Evolutionary conservation across 2,888 invertebrate species (phyloP), one percentile per base, ranked within the genome.

Genomic region (Lagria hirta): DNA sequence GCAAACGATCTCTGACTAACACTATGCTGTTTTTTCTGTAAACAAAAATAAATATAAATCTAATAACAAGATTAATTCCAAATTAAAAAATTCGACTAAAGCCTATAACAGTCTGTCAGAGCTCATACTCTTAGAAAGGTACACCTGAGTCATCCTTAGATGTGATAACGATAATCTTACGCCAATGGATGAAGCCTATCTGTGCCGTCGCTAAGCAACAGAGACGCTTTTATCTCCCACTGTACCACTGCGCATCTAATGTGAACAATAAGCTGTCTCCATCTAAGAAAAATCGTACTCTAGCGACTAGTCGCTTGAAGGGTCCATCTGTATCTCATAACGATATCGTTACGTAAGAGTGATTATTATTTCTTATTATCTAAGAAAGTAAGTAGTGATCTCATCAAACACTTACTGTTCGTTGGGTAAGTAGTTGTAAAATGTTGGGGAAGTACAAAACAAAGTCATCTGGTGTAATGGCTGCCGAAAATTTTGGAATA

Each of bases 1-100:
- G 82, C 81, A 64, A 86, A 87, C 0, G 86, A 84, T 49, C 82
- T 72, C 65, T 86, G 86, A 1, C 82, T 74, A 6, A 79, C 72
- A 1, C 80, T 79, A 64, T 79, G 79, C 13, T 79, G 78, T 59
- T 82, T 81, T 70, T 80, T 80, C 83, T 86, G 65, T 24, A 68
- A 65, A 47, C 51, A 29, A 48, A 43, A 28, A 29, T 7, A 20
- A 16, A 14, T 24, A 3, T 16, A 7, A 29, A 7, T n/a, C 6
- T 1, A 4, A 22, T 10, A 16, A 16, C 4, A 8, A 29, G 18
- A n/a, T n/a, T n/a, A n/a, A n/a, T n/a, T n/a, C n/a, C n/a, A n/a
- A 8, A 8, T 7, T 2, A 22, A n/a, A 30, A 15, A 7, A 16
- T 30, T n/a, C n/a, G n/a, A n/a, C n/a, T n/a, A n/a, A n/a, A n/a